Evolutionary conservation across 2,113 vertebrate species (phyloP), one percentile per base, ranked within the genome.

Genomic region (Meleagris gallopavo): DNA sequence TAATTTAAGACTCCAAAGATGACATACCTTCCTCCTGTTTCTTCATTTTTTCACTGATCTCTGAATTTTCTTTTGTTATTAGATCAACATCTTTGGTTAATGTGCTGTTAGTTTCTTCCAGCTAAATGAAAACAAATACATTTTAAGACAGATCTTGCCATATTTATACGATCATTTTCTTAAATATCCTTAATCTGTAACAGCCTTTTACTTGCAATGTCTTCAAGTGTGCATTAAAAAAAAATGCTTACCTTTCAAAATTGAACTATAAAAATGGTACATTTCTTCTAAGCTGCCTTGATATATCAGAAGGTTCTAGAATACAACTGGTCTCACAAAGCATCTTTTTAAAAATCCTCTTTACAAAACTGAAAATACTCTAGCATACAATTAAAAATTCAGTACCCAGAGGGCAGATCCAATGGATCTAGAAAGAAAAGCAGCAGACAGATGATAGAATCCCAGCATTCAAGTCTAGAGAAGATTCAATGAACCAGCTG

Each of bases 11-110:
- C 21, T 72, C 48, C n/a, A 74, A 74, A 83, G 2, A 76, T 11
- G 2, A 72, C 79, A 65, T 98, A 99, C 99, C 99, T 98, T 99
- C 98, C 21, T 98, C 98, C 86, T 98, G 97, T 91, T 94, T 95
- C 73, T 77, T 97, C 34, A 98, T 94, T 94, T 98, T 99, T 94
- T 99, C 98, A 71, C 66, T 98, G 65, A 99, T 91, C 18, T 99
- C 99, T 4, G 98, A 80, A 95, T 99, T 99, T 97, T 99, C 99
- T 96, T 98, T 99, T 94, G 98, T 98, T 97, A 99, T 96, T 96
- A 97, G 98, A 97, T 99, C 99, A 90, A 98, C 98, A 78, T 99
- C 99, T 99, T 99, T 99, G 98, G 98, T 99, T 96, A 99, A 98
- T 40, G 98, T 98, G 96, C 95, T 99, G 93, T 99, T 99, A 38